Conservation (phyloP, 2,888 invertebrate genomes). For the Micropterix aruncella region DNA sequence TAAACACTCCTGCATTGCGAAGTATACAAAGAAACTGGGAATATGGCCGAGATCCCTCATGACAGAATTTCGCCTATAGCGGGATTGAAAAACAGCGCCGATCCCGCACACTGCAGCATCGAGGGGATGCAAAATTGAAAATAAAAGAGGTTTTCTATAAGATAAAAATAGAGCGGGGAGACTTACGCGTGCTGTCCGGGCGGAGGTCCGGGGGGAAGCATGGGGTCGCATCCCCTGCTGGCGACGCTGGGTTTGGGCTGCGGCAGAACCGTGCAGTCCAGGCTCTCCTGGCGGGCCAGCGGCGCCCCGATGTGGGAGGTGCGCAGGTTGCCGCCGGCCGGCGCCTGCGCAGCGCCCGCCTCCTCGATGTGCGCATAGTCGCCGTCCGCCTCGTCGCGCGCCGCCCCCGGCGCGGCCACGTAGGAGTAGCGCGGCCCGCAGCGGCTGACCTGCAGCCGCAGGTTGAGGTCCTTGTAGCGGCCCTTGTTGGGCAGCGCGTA, state of each 20-base stretch:
- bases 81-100: too few relatives aligned
- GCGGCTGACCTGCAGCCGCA: slow-evolving; percentile 35
- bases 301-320: slow-evolving; percentile 29
- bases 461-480: slow-evolving; percentile 33
- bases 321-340: slow-evolving; percentile 22
- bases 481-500: slow-evolving; percentile 38
- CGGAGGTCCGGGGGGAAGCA: slow-evolving; percentile 5
- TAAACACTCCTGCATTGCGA: too few relatives aligned
- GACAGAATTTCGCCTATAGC: too few relatives aligned
- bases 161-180: too few relatives aligned
- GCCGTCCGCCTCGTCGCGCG: slow-evolving; percentile 31
- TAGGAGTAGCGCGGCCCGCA: slow-evolving; percentile 35
- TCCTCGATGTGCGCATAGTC: slow-evolving; percentile 35
- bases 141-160: background rate
- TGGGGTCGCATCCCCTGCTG: slow-evolving; percentile 17
- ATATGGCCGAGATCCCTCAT: too few relatives aligned
- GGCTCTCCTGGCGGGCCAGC: slow-evolving; percentile 17
- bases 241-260: slow-evolving; percentile 10
- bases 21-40: too few relatives aligned
- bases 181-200: background rate
- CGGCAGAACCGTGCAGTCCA: background rate
- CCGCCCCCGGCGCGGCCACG: slow-evolving; percentile 29
- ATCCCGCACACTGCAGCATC: too few relatives aligned
- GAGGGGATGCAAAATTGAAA: slow-evolving; percentile 1
- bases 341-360: slow-evolving; percentile 18